Base-by-base conservation (phyloP, 2,888 invertebrate species). In the Drosophila putrida region DNA sequence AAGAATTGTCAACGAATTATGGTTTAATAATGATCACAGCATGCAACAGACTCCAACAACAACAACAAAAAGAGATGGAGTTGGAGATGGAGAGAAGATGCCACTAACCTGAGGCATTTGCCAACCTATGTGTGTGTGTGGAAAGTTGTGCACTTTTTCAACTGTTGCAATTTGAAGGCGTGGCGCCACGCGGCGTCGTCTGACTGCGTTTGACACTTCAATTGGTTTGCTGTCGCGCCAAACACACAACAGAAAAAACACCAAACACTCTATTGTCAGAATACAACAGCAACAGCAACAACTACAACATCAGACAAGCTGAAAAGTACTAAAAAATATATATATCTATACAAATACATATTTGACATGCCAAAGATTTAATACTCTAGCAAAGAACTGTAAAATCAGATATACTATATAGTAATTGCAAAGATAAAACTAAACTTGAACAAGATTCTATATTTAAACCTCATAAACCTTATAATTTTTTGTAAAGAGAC, bases 1-100 rank as follows among this genome's bases (percentile, higher is more conserved):
- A 81, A 71, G 83, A 83, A 83, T 83, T 83, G 86, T 86, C 79
- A 65, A 70, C 73, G 75, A 86, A 84, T 84, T 84, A 86, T 86
- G 84, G 81, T 38, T 67, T 59, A 62, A 83, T 80, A 83, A 83
- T 79, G 81, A 60, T 33, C 67, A 51, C 71, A 54, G 72, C 75
- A 67, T 57, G 63, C 65, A 43, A 25, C 49, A 35, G 27, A 57
- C 35, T 13, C 43, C 28, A 6, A 6, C 3, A n/a, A n/a, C n/a
- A n/a, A n/a, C 38, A n/a, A 9, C 15, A 53, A 41, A 41, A 9
- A 6, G 28, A 13, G 28, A 31, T 6, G 31, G 9, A 31, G 31
- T 8, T 13, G 13, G 11, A 13, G 15, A 39, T 6, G 11, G 11
- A 6, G 33, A 11, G 15, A 25, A 20, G 41, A 31, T n/a, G 15